phyloP scores from a whole-genome alignment of 2,113 vertebrate genomes.

The Formicarius rufipectus region DNA sequence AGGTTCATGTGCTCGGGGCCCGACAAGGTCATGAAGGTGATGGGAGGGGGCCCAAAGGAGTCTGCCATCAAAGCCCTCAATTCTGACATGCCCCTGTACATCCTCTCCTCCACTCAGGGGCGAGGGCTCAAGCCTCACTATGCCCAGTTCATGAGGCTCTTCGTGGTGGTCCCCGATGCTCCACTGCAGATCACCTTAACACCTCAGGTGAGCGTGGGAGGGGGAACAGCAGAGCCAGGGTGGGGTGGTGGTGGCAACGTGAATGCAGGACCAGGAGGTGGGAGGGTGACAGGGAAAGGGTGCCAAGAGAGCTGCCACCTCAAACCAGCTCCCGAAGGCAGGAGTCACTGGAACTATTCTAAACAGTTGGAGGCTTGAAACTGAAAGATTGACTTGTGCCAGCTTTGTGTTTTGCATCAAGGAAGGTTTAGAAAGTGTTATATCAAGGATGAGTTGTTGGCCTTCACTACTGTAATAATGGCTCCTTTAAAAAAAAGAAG shows the following conservation, averaged over 20 bases:
- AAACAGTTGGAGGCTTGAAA: neutral
- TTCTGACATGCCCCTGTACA: slow-evolving; percentile 95
- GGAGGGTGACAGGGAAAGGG: neutral
- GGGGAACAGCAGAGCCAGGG: neutral
- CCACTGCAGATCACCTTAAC: slow-evolving; percentile 90
- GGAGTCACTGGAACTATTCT: neutral
- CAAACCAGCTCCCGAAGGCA: neutral
- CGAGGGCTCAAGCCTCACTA: slow-evolving; percentile 93
- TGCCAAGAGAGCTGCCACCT: neutral
- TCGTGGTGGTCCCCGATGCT: slow-evolving; percentile 92
- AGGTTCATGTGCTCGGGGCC: slow-evolving; percentile 95
- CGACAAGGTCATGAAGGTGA: slow-evolving; percentile 94
- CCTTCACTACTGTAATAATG: neutral
- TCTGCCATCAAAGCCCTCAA: slow-evolving; percentile 92
- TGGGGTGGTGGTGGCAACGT: neutral
- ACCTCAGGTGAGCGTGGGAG: slow-evolving; percentile 84
- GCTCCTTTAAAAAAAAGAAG: neutral
- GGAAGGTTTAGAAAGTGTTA: neutral
- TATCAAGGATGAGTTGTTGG: neutral
- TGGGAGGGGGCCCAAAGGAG: slow-evolving; percentile 93
- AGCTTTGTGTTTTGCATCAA: neutral
- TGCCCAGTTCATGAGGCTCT: slow-evolving; percentile 92
- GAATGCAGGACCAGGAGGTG: neutral
- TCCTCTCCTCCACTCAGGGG: slow-evolving; percentile 91
- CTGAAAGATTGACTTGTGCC: neutral